Evolutionary conservation across 2,888 invertebrate genomes (phyloP).

Genomic region (Mimachlamys varia): DNA sequence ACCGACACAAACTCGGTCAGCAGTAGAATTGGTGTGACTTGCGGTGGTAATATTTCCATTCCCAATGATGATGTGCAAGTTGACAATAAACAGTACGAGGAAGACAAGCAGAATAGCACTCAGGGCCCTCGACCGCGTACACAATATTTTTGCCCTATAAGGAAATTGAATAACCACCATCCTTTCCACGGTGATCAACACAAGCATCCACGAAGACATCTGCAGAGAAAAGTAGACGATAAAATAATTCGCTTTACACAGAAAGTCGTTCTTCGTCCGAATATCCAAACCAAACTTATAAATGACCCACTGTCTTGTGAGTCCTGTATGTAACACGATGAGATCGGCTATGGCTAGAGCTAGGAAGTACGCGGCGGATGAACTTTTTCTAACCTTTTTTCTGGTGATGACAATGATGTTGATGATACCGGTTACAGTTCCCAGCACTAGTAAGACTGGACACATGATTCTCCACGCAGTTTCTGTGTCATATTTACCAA

Average conservation of each 20-base stretch:
- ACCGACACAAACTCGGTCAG: not conserved
- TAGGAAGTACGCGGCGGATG: conserved; percentile 55
- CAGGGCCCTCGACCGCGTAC: too few species aligned
- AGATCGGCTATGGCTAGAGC: conserved; percentile 56
- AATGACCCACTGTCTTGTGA: conserved; percentile 56
- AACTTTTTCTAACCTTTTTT: conserved; percentile 46
- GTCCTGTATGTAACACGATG: conserved; percentile 52
- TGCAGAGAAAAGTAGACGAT: conserved; percentile 58
- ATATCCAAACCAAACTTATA: conserved; percentile 53
- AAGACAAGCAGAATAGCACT: too few species aligned
- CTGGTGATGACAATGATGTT: not conserved
- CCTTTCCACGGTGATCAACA: conserved; percentile 55
- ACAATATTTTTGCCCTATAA: conserved; percentile 23
- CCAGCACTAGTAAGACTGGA: not conserved
- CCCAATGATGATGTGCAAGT: too few species aligned
- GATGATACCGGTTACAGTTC: not conserved
- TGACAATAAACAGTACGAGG: too few species aligned
- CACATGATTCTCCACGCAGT: not conserved
- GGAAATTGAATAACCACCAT: conserved; percentile 54
- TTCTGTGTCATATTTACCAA: not conserved
- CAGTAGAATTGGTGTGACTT: not conserved
- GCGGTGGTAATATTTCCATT: not conserved
- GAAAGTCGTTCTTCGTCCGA: conserved; percentile 45
- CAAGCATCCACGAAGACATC: conserved; percentile 60
- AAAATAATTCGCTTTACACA: conserved; percentile 57